These are phyloP conservation scores for Liasis olivaceus DNA, from an alignment of 2,797 vertebrate species.

Conservation along the genomic window DNA sequence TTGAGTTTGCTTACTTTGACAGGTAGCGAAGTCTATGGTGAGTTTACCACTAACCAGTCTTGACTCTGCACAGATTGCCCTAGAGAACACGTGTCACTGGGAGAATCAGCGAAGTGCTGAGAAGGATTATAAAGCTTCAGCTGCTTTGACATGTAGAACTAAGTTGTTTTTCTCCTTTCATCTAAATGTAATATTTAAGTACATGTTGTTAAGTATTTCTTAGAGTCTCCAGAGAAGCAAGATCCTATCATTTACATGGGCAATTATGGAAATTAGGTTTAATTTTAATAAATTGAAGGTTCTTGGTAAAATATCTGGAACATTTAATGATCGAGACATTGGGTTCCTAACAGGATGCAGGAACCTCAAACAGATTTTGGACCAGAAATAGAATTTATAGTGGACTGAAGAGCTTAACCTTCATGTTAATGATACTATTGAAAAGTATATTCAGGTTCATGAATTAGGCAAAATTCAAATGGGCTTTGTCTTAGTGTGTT, in stretches of 20 bases:
- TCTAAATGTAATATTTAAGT: background rate
- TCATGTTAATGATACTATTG: too few relatives aligned
- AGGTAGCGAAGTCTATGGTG: background rate
- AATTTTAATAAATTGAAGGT: background rate
- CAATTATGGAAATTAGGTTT: background rate
- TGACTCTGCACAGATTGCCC: conserved; percentile 1
- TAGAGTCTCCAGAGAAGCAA: background rate
- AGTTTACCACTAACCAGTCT: background rate
- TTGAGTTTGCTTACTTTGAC: background rate
- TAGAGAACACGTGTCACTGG: conserved; percentile 11
- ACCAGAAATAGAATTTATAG: background rate
- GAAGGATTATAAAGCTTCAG: background rate
- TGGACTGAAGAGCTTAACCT: background rate
- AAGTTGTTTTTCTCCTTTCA: background rate
- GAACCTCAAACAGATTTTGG: background rate
- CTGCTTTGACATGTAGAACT: background rate
- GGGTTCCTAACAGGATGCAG: background rate
- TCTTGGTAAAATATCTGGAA: background rate
- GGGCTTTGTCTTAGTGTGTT: too few relatives aligned
- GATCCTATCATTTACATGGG: background rate
- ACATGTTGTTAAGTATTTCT: background rate
- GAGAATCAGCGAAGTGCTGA: background rate
- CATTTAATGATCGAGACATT: background rate
- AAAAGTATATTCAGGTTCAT: too few relatives aligned
- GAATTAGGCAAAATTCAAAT: too few relatives aligned